These are phyloP conservation scores for Trachelus troglodyta DNA, from an alignment of 2,888 invertebrate genomes.

Conservation along the genomic window DNA sequence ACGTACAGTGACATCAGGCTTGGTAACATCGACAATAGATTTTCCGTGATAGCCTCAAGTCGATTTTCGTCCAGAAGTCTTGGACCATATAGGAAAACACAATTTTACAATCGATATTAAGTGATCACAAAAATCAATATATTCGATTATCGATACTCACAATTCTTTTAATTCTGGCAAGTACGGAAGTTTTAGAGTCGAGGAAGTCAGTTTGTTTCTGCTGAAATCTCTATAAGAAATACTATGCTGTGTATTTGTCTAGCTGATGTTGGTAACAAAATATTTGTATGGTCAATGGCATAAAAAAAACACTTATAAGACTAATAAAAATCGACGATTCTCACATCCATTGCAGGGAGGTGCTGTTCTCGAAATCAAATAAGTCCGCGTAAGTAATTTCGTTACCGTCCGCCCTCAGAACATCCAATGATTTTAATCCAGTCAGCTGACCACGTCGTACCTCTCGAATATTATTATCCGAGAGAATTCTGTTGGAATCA, in stretches of 20 bases:
- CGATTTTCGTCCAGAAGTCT: slow-evolving; percentile 67
- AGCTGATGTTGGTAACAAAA: background rate
- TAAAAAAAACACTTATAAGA: background rate
- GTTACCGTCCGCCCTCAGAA: slow-evolving; percentile 68
- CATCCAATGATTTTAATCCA: slow-evolving; percentile 65
- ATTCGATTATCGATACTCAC: slow-evolving; percentile 60
- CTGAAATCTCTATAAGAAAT: slow-evolving; percentile 60
- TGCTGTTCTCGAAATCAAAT: slow-evolving; percentile 63
- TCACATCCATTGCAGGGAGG: slow-evolving; percentile 65
- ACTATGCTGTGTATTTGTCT: background rate
- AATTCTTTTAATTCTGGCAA: slow-evolving; percentile 67
- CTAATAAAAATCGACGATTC: slow-evolving; percentile 14
- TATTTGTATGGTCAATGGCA: slow-evolving; percentile 23
- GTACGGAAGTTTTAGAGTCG: slow-evolving; percentile 65
- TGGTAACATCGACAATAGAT: slow-evolving; percentile 66
- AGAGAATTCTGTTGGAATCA: slow-evolving; percentile 50
- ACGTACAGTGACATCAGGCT: slow-evolving; percentile 68
- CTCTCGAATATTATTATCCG: slow-evolving; percentile 57
- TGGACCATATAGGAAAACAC: slow-evolving; percentile 31
- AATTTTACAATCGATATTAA: background rate
- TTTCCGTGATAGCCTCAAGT: slow-evolving; percentile 65
- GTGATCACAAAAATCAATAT: slow-evolving; percentile 7
- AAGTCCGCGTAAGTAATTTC: slow-evolving; percentile 64
- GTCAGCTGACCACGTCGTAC: slow-evolving; percentile 63
- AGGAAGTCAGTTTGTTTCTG: slow-evolving; percentile 67